Percentiles rank a stretch among this genome's conserved stretches.
Evolutionary conservation across 2,797 vertebrate genomes (phyloP).

Genomic region (Enteromius thamalakanensis): DNA sequence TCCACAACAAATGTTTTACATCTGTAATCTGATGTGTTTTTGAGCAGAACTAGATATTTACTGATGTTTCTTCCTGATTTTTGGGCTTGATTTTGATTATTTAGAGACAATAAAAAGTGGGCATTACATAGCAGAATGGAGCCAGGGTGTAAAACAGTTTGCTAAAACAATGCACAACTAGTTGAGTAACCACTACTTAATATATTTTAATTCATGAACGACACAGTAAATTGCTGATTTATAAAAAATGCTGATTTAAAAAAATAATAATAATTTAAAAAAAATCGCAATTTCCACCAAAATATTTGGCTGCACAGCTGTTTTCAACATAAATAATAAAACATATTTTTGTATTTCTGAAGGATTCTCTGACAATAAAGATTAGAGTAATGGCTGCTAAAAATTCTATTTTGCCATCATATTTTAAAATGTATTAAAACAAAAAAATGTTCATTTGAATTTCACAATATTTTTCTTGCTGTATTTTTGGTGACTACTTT

Average conservation of each 20-base stretch:
- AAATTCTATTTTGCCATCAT: background rate
- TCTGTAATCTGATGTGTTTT: background rate
- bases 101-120: background rate
- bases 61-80: background rate
- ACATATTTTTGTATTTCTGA: background rate
- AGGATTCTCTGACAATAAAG: background rate
- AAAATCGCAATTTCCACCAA: background rate
- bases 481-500: background rate
- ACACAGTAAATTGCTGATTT: background rate
- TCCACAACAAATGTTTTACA: background rate
- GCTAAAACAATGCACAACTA: background rate
- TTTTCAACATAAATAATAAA: background rate
- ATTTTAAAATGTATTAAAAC: background rate
- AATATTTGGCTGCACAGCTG: background rate
- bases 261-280: too few relatives aligned
- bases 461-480: background rate
- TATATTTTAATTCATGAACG: background rate
- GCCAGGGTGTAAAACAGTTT: background rate
- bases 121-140: background rate
- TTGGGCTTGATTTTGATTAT: background rate
- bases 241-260: too few relatives aligned
- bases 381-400: background rate
- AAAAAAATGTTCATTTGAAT: background rate
- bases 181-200: too few relatives aligned
- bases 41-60: background rate